phyloP scores from a whole-genome alignment of 2,888 invertebrate species.

The Prostheceraeus crozeri region DNA sequence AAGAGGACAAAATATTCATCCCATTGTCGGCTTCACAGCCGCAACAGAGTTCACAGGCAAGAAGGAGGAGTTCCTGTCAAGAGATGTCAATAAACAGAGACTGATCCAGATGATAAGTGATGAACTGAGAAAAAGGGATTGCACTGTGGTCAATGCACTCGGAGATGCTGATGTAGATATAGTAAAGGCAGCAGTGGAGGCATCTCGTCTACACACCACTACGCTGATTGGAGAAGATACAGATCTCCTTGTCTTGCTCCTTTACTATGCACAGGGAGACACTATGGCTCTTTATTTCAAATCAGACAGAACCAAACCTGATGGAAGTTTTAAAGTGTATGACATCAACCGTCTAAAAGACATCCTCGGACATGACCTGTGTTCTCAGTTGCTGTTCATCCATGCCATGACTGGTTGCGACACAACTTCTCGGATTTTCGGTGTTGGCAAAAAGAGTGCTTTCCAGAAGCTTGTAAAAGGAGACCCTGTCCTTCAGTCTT shows the following conservation, averaged over 20 bases:
- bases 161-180: conserved; percentile 37
- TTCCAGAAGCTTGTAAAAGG: conserved; percentile 32
- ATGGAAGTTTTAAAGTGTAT: neutral
- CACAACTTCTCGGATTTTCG: conserved; percentile 35
- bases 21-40: conserved; percentile 30
- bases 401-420: conserved; percentile 38
- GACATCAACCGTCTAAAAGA: conserved; percentile 18
- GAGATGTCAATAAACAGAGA: conserved; percentile 37
- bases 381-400: conserved; percentile 31
- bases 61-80: conserved; percentile 39
- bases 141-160: conserved; percentile 32
- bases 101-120: conserved; percentile 37
- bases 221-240: conserved; percentile 37
- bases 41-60: conserved; percentile 38
- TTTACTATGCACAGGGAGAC: conserved; percentile 11
- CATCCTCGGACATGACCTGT: conserved; percentile 16
- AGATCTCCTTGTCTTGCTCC: conserved; percentile 35
- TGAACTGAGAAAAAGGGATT: conserved; percentile 31
- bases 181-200: conserved; percentile 4
- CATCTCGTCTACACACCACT: conserved; percentile 20
- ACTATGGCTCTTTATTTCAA: neutral
- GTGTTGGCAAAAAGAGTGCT: conserved; percentile 34
- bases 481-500: neutral
- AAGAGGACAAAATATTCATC: conserved; percentile 25
- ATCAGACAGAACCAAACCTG: neutral